Percentiles rank a stretch among this genome's conserved stretches.
phyloP scores from a whole-genome alignment of 2,113 vertebrate species.

The Tonatia bakeri region DNA sequence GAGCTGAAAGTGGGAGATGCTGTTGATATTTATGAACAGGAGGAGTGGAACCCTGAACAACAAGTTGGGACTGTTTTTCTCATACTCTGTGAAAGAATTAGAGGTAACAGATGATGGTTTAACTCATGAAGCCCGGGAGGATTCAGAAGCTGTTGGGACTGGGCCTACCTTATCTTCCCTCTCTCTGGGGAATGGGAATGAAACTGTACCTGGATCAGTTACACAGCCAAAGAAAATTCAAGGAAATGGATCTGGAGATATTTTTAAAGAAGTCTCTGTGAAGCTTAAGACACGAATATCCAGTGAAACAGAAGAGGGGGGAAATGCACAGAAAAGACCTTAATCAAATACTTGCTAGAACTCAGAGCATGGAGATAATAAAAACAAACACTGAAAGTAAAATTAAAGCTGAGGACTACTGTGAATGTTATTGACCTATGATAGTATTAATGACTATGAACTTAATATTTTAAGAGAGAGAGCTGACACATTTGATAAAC shows the following conservation, averaged over 20 bases:
- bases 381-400: slow-evolving; percentile 86
- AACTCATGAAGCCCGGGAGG: slow-evolving; percentile 82
- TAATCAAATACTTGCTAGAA: slow-evolving; percentile 82
- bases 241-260: slow-evolving; percentile 94
- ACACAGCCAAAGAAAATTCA: slow-evolving; percentile 93
- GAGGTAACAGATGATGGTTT: slow-evolving; percentile 85
- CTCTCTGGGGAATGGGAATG: slow-evolving; percentile 81
- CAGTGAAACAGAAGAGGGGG: slow-evolving; percentile 86
- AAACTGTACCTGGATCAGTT: slow-evolving; percentile 75
- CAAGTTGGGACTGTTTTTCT: slow-evolving; percentile 92
- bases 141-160: slow-evolving; percentile 79
- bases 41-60: slow-evolving; percentile 90
- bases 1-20: slow-evolving; percentile 90
- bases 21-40: slow-evolving; percentile 91
- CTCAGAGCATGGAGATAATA: slow-evolving; percentile 81
- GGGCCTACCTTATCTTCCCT: slow-evolving; percentile 82
- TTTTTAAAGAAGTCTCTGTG: slow-evolving; percentile 93
- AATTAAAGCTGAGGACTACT: slow-evolving; percentile 92
- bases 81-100: slow-evolving; percentile 96
- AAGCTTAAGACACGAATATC: slow-evolving; percentile 88
- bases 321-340: slow-evolving; percentile 85
- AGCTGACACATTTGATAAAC: slow-evolving; percentile 87
- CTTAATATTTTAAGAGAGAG: slow-evolving; percentile 91
- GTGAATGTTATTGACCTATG: slow-evolving; percentile 85
- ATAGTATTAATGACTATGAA: slow-evolving; percentile 90